phyloP scores from a whole-genome alignment of 2,113 vertebrate genomes.

The Poeciliopsis turrubarensis region DNA sequence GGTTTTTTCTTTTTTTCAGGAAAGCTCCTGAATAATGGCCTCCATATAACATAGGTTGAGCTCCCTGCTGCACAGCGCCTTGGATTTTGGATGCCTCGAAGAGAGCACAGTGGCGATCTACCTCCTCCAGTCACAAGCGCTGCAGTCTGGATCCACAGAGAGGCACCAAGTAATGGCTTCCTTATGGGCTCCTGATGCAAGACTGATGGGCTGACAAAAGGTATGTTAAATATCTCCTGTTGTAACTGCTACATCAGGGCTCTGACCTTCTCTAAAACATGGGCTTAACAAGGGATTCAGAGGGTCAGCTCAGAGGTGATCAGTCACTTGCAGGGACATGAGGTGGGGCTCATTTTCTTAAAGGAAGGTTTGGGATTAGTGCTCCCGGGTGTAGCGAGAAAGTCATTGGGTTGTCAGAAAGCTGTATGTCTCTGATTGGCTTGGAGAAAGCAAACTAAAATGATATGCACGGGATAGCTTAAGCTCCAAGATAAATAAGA shows the following conservation, averaged over 20 bases:
- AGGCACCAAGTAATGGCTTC: conserved; percentile 85
- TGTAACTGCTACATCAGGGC: conserved; percentile 80
- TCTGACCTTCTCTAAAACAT: conserved; percentile 76
- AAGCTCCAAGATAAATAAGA: conserved; percentile 2
- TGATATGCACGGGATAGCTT: background rate
- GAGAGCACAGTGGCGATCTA: conserved; percentile 73
- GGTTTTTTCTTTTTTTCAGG: conserved; percentile 15
- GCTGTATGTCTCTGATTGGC: conserved; percentile 2
- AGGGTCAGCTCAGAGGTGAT: conserved; percentile 77
- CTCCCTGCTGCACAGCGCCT: conserved; percentile 72
- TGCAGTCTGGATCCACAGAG: conserved; percentile 71
- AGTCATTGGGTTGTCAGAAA: conserved; percentile 27
- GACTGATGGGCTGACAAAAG: conserved; percentile 84
- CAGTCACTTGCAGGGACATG: conserved; percentile 68
- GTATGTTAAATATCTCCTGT: conserved; percentile 87
- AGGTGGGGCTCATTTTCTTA: conserved; percentile 47
- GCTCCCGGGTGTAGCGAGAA: conserved; percentile 38
- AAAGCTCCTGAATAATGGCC: conserved; percentile 73
- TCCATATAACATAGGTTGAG: conserved; percentile 75
- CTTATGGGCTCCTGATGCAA: conserved; percentile 80
- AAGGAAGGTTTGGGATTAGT: conserved; percentile 24
- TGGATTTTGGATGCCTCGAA: conserved; percentile 76
- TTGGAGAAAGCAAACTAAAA: conserved; percentile 10
- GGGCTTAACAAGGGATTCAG: conserved; percentile 78
- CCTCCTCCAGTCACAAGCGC: conserved; percentile 66